Conservation (phyloP, 2,113 vertebrate species). For the Tyrannus savana region DNA sequence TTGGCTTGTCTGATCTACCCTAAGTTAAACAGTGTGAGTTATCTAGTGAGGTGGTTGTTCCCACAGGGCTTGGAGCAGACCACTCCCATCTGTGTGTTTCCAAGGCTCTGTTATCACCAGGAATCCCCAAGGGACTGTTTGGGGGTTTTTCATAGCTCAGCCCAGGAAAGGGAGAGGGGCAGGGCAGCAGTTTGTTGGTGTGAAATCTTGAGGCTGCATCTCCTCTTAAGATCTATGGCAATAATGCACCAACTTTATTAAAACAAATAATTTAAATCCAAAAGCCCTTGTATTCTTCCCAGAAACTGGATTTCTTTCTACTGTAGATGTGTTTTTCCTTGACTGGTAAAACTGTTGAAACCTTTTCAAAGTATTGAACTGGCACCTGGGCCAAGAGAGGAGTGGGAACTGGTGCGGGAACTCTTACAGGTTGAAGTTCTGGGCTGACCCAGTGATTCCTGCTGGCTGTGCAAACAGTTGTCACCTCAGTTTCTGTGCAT, state of each 20-base stretch:
- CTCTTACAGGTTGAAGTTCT: neutral
- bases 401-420: neutral
- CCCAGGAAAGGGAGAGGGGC: neutral
- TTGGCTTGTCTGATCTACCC: accelerated
- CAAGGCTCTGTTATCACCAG: neutral
- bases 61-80: neutral
- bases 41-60: neutral
- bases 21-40: neutral
- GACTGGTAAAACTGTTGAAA: neutral
- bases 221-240: neutral
- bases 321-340: neutral
- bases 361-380: neutral
- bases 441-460: neutral
- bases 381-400: neutral
- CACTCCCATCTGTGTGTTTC: neutral
- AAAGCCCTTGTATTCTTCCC: neutral
- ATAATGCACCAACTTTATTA: neutral
- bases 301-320: neutral
- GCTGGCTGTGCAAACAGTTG: neutral
- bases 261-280: neutral
- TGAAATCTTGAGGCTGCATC: neutral
- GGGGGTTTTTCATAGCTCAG: neutral
- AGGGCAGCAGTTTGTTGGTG: neutral
- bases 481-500: neutral
- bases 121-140: neutral